Evolutionary conservation across 2,797 vertebrate species (phyloP).

Genomic region (Thaleichthys pacificus): DNA sequence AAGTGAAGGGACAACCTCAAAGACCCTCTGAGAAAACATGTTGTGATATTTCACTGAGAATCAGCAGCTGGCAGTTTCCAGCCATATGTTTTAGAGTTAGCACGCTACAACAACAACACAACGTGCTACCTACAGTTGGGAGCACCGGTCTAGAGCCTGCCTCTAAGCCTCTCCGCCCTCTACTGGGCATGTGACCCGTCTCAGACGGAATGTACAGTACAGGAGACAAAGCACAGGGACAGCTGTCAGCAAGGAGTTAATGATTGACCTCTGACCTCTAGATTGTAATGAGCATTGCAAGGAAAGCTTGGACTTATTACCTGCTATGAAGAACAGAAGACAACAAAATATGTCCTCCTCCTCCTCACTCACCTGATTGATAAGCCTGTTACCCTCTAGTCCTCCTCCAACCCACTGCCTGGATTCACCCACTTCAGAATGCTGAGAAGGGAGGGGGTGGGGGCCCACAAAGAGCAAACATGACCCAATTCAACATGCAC

Average conservation of each 20-base stretch:
- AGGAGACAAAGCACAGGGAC: not conserved
- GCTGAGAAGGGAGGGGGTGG: not conserved
- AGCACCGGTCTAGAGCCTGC: not conserved
- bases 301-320: too few species aligned
- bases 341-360: not conserved
- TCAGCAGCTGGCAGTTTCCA: too few species aligned
- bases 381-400: too few species aligned
- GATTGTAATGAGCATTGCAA: slow-evolving; percentile 4
- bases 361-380: too few species aligned
- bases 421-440: not conserved
- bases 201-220: not conserved
- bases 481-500: slow-evolving; percentile 4
- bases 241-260: not conserved
- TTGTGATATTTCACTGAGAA: not conserved
- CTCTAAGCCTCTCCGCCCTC: not conserved
- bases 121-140: not conserved
- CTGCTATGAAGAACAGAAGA: not conserved
- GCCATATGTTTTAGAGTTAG: too few species aligned
- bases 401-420: too few species aligned
- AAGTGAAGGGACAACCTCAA: not conserved
- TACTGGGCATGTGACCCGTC: not conserved
- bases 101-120: not conserved
- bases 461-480: not conserved
- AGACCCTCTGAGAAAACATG: not conserved
- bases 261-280: not conserved